Base-by-base conservation (phyloP, 2,113 vertebrate species). In the Mungos mungo region DNA sequence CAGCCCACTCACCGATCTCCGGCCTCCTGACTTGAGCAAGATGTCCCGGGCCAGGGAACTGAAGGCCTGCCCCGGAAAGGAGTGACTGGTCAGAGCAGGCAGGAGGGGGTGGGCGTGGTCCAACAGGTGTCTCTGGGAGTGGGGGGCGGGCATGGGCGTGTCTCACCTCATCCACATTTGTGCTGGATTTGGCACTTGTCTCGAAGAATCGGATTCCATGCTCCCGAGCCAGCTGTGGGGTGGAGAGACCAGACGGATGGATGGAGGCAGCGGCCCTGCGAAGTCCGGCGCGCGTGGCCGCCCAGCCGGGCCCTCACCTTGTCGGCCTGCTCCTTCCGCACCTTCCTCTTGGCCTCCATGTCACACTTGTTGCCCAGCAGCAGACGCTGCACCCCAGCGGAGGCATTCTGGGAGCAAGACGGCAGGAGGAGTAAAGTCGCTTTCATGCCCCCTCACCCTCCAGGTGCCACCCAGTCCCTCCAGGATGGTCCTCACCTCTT, bases 351-450 rank as follows among this genome's bases (percentile, higher is more conserved):
- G 52, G 98, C 95, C 95, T 99, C 99, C 96, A 99, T 99, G 98
- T 99, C 99, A 29, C 99, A 99, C 96, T 99, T 99, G 98, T 99
- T 99, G 13, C 99, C 99, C 35, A 99, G 98, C 86, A 99, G 98
- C 98, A 99, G 99, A 54, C 98, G 99, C 97, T 99, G 99, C 85
- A 99, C 99, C 2, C 99, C 99, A 0, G 99, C 99, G 0, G 99
- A 99, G 45, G 99, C 99, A 69, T 99, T 99, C 99, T 99, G 98
- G 66, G 47, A 97, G 97, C 94, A 33, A 83, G 21, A 87, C 79
- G 19, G 68, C 1, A 69, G 86, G 19, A 71, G 6, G 25, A 66
- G 74, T 12, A 16, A 3, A 14, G 33, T 13, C 69, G 8, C 65
- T 2, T 47, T 88, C 10, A 52, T 2, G n/a, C 7, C 12, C n/a